Conservation (phyloP, 2,113 vertebrate genomes). For the Cisticola juncidis region DNA sequence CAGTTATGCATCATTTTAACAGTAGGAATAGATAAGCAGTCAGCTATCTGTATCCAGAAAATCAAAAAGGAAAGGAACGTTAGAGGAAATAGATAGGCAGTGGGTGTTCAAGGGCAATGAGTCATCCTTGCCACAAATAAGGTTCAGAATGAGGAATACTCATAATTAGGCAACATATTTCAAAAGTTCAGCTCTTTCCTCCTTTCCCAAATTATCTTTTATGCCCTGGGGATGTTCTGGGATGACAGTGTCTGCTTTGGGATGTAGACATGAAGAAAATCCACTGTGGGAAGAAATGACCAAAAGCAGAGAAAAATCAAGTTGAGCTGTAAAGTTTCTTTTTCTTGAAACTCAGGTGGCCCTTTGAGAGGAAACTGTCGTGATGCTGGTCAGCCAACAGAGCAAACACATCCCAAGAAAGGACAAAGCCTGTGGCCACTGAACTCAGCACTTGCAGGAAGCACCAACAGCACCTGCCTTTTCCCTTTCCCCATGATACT, state of each 20-base stretch:
- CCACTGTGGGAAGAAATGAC: background rate
- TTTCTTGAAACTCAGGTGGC: background rate
- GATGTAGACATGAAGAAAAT: background rate
- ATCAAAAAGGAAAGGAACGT: constrained; percentile 35
- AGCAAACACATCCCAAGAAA: background rate
- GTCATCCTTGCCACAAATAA: constrained; percentile 34
- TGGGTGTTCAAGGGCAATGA: constrained; percentile 54
- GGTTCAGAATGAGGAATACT: constrained; percentile 12
- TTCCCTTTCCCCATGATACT: background rate
- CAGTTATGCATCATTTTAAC: constrained; percentile 40
- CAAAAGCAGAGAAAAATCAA: background rate
- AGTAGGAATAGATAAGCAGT: constrained; percentile 28
- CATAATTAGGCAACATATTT: constrained; percentile 43
- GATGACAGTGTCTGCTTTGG: background rate
- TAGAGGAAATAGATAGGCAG: constrained; percentile 47
- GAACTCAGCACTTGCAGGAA: background rate
- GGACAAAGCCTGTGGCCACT: background rate
- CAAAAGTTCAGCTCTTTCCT: constrained; percentile 16
- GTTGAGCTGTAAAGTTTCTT: background rate
- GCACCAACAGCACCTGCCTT: background rate
- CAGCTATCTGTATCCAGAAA: background rate
- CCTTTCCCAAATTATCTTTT: constrained; percentile 8
- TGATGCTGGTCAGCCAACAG: background rate
- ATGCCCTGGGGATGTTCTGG: background rate
- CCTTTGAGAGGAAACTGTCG: background rate